These are phyloP conservation scores for Himalopsyche anomala DNA, from an alignment of 2,888 invertebrate genomes.

Conservation along the genomic window DNA sequence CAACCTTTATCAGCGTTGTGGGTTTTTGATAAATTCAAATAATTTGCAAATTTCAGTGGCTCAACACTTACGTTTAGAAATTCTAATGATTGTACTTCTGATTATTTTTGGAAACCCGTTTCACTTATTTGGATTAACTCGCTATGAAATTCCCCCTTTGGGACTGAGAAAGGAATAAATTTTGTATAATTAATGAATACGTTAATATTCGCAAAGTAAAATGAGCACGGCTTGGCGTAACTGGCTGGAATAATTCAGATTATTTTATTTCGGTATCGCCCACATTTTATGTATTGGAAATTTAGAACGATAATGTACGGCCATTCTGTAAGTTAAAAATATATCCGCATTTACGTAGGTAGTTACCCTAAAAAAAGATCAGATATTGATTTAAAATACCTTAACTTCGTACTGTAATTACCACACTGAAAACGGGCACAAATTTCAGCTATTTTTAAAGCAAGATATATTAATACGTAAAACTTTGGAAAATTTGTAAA, in stretches of 20 bases:
- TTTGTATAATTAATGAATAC: conserved; percentile 38
- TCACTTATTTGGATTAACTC: conserved; percentile 25
- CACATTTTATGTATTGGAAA: conserved; percentile 1
- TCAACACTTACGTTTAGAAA: not conserved
- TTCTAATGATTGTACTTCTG: conserved; percentile 7
- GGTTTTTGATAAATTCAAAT: too few species aligned
- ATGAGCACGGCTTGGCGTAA: conserved; percentile 4
- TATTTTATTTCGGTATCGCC: conserved; percentile 23
- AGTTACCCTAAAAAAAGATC: conserved; percentile 12
- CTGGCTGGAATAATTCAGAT: conserved; percentile 32
- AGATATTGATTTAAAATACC: not conserved
- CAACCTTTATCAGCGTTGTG: too few species aligned
- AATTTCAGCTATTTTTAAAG: too few species aligned
- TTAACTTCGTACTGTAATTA: too few species aligned
- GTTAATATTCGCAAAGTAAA: conserved; percentile 36
- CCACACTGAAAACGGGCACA: too few species aligned
- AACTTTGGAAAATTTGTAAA: too few species aligned
- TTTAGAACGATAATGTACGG: not conserved
- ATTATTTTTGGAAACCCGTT: conserved; percentile 14
- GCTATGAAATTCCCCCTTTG: conserved; percentile 18
- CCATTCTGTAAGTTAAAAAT: conserved; percentile 16
- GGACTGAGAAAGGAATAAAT: conserved; percentile 19
- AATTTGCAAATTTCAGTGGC: not conserved
- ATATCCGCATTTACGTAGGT: not conserved
- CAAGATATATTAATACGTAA: too few species aligned